phyloP scores from a whole-genome alignment of 53 echinoderm and acorn worm species.

The Holothuria scabra region DNA sequence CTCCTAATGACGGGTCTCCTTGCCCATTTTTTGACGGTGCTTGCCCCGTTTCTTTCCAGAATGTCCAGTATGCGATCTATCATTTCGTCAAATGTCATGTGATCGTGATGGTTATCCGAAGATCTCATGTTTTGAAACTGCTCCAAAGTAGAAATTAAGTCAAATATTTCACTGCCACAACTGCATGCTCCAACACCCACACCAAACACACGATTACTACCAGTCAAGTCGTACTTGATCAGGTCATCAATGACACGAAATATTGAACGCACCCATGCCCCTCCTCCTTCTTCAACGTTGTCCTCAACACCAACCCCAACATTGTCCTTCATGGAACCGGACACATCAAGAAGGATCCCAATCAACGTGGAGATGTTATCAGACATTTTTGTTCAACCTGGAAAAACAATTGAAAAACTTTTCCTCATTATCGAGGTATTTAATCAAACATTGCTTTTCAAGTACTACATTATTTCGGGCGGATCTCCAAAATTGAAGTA shows the following conservation, averaged over 20 bases:
- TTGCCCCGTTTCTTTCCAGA: neutral
- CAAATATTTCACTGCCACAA: neutral
- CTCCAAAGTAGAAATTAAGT: neutral
- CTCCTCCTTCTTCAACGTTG: neutral
- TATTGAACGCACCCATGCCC: neutral
- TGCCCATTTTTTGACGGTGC: neutral
- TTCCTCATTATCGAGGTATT: no score
- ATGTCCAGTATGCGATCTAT: neutral
- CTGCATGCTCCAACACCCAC: neutral
- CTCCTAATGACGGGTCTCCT: neutral
- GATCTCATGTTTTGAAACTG: no score
- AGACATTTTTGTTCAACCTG: no score
- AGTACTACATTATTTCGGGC: no score
- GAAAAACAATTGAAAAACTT: no score
- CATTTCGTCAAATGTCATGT: no score
- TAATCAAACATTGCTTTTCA: no score
- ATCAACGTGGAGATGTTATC: neutral
- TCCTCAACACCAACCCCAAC: neutral
- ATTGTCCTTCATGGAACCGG: neutral
- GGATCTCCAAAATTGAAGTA: no score
- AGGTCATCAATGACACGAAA: neutral
- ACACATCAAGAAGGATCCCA: slow-evolving; percentile 5
- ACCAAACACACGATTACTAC: neutral
- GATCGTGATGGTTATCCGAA: no score
- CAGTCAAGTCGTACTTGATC: neutral